Conservation (phyloP, 2,888 invertebrate genomes). For the Rhyacophila evoluta region DNA sequence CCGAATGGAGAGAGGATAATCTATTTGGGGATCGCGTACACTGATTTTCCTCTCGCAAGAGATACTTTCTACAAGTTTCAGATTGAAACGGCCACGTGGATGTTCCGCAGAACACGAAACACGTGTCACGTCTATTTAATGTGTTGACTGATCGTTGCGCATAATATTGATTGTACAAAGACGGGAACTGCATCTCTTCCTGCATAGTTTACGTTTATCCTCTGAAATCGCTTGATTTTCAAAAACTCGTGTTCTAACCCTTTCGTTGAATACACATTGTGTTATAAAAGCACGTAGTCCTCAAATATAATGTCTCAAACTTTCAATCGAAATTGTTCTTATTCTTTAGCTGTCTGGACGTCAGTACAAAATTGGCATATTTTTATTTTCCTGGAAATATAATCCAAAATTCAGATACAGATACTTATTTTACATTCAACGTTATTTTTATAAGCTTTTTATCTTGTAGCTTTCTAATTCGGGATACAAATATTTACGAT, state of each 20-base stretch:
- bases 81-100: neutral
- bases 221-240: neutral
- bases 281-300: too few species aligned
- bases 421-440: too few species aligned
- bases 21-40: neutral
- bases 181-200: neutral
- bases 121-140: neutral
- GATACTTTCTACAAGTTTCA: neutral
- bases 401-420: too few species aligned
- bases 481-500: too few species aligned
- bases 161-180: neutral
- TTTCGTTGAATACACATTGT: too few species aligned
- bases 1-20: neutral
- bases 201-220: neutral
- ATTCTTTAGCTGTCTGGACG: too few species aligned
- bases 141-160: neutral
- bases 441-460: too few species aligned
- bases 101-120: neutral
- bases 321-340: too few species aligned
- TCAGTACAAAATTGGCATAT: too few species aligned
- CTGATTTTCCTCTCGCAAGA: neutral
- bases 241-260: neutral
- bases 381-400: too few species aligned
- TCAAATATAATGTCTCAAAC: too few species aligned
- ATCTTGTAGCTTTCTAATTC: too few species aligned